Evolutionary conservation across 1,140 invertebrate genomes (phyloP).

Genomic region (Cyphomyrmex costatus): DNA sequence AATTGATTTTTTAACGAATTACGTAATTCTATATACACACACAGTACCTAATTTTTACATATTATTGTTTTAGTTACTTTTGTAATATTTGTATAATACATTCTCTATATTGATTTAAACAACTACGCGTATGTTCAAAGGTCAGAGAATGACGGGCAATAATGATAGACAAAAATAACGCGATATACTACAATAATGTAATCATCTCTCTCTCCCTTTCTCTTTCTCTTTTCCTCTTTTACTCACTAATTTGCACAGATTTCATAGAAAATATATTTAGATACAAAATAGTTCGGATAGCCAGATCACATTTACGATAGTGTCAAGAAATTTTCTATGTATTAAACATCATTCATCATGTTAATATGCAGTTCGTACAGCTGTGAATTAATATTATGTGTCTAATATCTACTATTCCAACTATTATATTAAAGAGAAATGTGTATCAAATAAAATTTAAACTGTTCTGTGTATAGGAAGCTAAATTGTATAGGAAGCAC

Average conservation of each 20-base stretch:
- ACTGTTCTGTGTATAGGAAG: neutral
- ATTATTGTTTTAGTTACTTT: neutral
- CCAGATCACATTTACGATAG: neutral
- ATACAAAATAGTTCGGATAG: neutral
- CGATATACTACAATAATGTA: neutral
- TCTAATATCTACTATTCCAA: neutral
- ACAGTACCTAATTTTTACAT: neutral
- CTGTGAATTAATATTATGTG: neutral
- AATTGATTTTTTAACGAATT: conserved; percentile 1
- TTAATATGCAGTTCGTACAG: neutral
- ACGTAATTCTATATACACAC: neutral
- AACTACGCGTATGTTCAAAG: neutral
- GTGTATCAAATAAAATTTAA: neutral
- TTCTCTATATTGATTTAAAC: neutral
- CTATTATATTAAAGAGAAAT: neutral
- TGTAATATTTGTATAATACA: neutral
- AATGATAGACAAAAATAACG: conserved; percentile 19
- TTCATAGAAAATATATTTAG: conserved; percentile 5
- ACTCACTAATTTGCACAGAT: neutral
- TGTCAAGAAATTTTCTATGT: neutral
- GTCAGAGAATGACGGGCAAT: neutral
- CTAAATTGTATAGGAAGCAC: too few species aligned
- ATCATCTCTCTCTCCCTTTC: neutral
- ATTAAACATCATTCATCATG: conserved; percentile 16
- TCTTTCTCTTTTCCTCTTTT: neutral